Percentiles rank a stretch among this genome's conserved stretches.
Conservation (phyloP, 2,888 invertebrate genomes). For the Rhabditoides inermis region DNA sequence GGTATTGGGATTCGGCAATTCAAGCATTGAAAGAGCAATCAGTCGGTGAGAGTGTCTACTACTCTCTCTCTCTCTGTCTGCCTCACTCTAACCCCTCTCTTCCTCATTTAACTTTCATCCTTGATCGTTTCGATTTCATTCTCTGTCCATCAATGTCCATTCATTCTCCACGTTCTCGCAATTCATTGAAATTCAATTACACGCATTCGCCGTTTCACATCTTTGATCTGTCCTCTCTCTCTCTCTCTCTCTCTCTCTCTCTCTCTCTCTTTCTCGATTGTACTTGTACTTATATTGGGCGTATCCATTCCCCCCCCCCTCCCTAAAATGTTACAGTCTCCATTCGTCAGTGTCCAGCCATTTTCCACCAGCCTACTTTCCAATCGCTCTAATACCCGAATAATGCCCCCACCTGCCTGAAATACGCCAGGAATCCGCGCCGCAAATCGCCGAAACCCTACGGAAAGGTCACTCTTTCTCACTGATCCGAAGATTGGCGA, state of each 20-base stretch:
- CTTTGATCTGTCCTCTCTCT: neutral
- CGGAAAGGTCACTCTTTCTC: no score
- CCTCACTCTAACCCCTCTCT: neutral
- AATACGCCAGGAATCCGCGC: no score
- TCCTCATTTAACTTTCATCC: no score
- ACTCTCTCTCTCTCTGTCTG: constrained; percentile 2
- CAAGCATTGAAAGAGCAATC: no score
- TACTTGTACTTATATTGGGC: neutral
- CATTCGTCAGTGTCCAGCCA: neutral
- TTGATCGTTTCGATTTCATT: no score
- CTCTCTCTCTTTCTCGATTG: neutral
- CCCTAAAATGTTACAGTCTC: neutral
- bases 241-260: neutral
- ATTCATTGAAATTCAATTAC: neutral
- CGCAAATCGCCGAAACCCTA: no score
- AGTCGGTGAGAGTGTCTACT: no score
- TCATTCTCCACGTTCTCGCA: constrained; percentile 1
- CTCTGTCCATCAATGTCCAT: neutral
- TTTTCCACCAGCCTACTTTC: neutral
- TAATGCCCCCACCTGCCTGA: no score
- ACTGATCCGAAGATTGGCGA: no score
- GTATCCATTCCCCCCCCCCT: neutral
- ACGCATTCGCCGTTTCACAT: neutral
- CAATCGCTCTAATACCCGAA: no score
- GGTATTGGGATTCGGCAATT: no score